Conservation (phyloP, 2,113 vertebrate species). For the Perognathus longimembris region DNA sequence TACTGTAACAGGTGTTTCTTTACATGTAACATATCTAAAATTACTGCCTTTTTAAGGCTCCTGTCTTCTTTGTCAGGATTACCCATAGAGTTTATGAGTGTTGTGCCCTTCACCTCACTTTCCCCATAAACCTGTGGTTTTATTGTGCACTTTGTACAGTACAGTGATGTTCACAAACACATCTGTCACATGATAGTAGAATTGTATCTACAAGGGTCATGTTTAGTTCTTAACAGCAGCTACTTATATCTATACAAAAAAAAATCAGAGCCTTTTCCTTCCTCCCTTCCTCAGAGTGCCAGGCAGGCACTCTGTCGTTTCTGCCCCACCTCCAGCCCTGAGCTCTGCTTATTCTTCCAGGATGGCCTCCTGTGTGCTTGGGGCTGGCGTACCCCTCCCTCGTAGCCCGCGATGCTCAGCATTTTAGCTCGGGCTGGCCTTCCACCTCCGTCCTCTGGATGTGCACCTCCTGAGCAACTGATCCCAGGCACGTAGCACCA, state of each 20-base stretch:
- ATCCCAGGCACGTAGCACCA: neutral
- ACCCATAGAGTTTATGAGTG: neutral
- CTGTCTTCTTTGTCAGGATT: neutral
- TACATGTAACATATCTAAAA: too few species aligned
- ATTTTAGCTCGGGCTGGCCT: neutral
- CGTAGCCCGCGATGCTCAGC: too few species aligned
- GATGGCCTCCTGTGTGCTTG: too few species aligned
- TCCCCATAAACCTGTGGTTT: neutral
- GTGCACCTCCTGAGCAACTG: neutral
- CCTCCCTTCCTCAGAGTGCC: neutral
- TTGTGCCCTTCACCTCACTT: neutral
- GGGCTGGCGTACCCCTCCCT: too few species aligned
- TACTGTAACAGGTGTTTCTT: too few species aligned
- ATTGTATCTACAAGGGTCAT: neutral
- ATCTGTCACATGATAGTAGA: neutral
- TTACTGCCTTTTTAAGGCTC: neutral
- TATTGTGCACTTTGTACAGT: neutral
- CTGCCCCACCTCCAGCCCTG: neutral
- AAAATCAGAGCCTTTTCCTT: neutral
- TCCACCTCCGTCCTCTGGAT: neutral
- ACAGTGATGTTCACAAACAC: constrained; percentile 1
- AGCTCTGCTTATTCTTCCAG: too few species aligned
- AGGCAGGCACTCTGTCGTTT: too few species aligned
- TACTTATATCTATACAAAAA: neutral
- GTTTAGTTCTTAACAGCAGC: neutral